Base-by-base conservation (phyloP, 2,113 vertebrate species). In the Micronycteris hirsuta region DNA sequence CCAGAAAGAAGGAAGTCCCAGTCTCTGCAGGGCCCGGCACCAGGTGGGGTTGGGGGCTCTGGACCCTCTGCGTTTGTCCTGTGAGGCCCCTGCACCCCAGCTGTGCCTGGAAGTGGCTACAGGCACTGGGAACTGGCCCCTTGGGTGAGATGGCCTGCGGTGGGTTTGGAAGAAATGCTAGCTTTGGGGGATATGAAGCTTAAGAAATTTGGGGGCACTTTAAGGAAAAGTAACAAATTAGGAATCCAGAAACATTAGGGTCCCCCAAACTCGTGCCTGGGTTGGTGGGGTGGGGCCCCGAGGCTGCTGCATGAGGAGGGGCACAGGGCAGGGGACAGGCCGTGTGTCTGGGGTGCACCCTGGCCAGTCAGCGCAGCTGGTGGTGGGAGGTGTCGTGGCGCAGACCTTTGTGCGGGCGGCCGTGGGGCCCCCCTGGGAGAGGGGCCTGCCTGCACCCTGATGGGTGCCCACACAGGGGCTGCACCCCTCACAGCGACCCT, bases 201-300 rank as follows among this genome's bases (percentile, higher is more conserved):
- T 70, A 61, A 76, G 49, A 4, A 78, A 2, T 67, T 49, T 73
- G 36, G 38, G 36, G 12, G 12, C 3, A 22, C 17, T 47, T 20
- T 54, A 56, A 33, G 13, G 38, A 61, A 82, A 82, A 38, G 24
- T 3, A 7, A n/a, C 47, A 20, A 76, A 41, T 84, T 58, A n/a
- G 24, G 2, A 68, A 70, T 11, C 22, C 4, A 65, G 31, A 87
- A 61, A 20, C 22, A 4, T 16, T 43, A 20, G 12, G 4, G 10
- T 12, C 80, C 17, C n/a, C 58, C 22, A 9, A 28, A 16, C 4
- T n/a, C 70, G 20, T 19, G 8, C 31, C 33, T n/a, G 6, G 70
- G 12, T 2, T 26, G 7, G 1, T 43, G 54, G n/a, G 54, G 22
- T 0, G 2, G 4, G 16, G 11, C 8, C 20, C 13, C 0, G 1